A percentile compares a stretch with the other conserved stretches of the same genome.
phyloP scores from a whole-genome alignment of 1,140 invertebrate species.

The Hyposmocoma kahamanoa region DNA sequence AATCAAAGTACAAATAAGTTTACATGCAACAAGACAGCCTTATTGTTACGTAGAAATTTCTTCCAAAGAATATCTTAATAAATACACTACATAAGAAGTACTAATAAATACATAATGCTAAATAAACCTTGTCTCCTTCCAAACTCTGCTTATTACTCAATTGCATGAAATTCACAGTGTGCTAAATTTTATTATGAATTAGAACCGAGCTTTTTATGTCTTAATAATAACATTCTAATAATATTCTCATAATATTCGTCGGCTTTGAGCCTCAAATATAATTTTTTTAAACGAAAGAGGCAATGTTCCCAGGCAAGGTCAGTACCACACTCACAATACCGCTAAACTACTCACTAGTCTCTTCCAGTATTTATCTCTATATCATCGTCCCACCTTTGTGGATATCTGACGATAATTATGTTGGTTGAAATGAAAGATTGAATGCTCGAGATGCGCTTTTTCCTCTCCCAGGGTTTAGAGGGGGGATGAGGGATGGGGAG shows the following conservation, averaged over 20 bases:
- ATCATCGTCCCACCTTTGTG: slow-evolving; percentile 21
- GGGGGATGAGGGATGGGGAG: too few species aligned
- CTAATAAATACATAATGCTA: too few species aligned
- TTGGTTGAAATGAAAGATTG: slow-evolving; percentile 63
- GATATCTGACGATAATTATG: slow-evolving; percentile 64
- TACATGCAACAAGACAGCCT: too few species aligned
- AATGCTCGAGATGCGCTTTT: slow-evolving; percentile 51
- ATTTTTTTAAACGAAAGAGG: not conserved
- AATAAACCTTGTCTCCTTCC: too few species aligned
- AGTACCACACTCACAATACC: slow-evolving; percentile 7
- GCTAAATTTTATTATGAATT: not conserved
- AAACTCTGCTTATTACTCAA: too few species aligned
- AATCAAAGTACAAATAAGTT: too few species aligned
- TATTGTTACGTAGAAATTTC: too few species aligned
- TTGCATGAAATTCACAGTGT: not conserved
- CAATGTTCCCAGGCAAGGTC: not conserved
- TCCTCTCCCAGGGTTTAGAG: slow-evolving; percentile 25
- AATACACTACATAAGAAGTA: too few species aligned
- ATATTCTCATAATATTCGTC: not conserved
- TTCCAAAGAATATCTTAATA: too few species aligned
- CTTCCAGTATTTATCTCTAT: slow-evolving; percentile 16
- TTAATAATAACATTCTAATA: not conserved
- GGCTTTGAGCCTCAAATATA: not conserved
- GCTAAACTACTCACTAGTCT: not conserved
- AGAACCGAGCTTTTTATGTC: not conserved